These are phyloP conservation scores for Aspidoscelis tigris DNA, from an alignment of 2,113 vertebrate species.

Conservation along the genomic window DNA sequence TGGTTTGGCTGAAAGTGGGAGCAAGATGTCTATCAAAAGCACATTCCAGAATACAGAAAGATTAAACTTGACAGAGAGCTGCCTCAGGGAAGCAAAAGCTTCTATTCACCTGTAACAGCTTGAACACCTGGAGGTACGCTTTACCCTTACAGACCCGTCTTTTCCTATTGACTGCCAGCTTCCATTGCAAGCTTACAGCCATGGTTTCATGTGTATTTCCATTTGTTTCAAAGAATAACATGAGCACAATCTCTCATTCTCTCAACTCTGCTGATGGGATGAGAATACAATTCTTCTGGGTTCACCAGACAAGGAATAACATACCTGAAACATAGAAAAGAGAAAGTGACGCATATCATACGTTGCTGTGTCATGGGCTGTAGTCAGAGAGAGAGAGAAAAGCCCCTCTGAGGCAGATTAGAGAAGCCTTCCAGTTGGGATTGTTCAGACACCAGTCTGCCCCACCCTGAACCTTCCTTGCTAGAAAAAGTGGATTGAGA, in stretches of 20 bases:
- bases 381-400: too few relatives aligned
- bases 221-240: slow-evolving; percentile 57
- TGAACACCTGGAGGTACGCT: slow-evolving; percentile 65
- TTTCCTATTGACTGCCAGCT: slow-evolving; percentile 46
- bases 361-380: slow-evolving; percentile 10
- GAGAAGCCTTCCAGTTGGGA: too few relatives aligned
- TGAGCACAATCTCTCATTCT: slow-evolving; percentile 12
- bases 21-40: slow-evolving; percentile 30
- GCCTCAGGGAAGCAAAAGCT: slow-evolving; percentile 41
- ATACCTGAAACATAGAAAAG: not conserved
- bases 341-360: slow-evolving; percentile 8
- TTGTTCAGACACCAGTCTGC: too few relatives aligned
- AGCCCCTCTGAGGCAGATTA: too few relatives aligned
- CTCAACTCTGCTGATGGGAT: not conserved
- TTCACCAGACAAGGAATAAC: slow-evolving; percentile 23
- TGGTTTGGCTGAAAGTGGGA: slow-evolving; percentile 60
- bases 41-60: slow-evolving; percentile 51
- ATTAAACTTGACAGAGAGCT: slow-evolving; percentile 60
- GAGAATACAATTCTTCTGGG: slow-evolving; percentile 9
- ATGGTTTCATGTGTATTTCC: slow-evolving; percentile 19
- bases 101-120: slow-evolving; percentile 64
- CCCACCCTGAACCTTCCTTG: too few relatives aligned
- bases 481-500: too few relatives aligned
- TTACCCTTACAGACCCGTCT: slow-evolving; percentile 44
- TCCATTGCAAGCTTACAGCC: slow-evolving; percentile 36